phyloP scores from a whole-genome alignment of 2,113 vertebrate species.

The Nasalis larvatus region DNA sequence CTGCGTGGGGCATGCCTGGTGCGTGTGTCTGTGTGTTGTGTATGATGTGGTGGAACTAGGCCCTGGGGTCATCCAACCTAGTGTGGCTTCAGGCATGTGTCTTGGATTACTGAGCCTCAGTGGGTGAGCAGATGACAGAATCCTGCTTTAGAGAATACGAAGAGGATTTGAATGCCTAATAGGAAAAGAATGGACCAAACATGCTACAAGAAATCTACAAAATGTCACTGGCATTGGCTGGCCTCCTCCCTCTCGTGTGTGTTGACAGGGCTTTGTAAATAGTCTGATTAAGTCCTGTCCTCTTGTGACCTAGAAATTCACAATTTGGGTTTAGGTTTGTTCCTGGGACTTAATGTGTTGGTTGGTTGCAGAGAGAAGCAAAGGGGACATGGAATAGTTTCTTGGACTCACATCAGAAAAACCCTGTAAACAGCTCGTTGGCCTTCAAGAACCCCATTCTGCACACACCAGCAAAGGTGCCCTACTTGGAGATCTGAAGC shows the following conservation, averaged over 20 bases:
- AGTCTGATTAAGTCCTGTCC: slow-evolving; percentile 53
- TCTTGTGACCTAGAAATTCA: slow-evolving; percentile 53
- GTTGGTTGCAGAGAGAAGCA: not conserved
- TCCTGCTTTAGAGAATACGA: slow-evolving; percentile 29
- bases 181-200: slow-evolving; percentile 53
- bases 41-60: not conserved
- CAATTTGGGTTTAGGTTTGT: not conserved
- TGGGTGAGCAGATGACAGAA: slow-evolving; percentile 50
- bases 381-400: not conserved
- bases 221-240: slow-evolving; percentile 56
- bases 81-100: slow-evolving; percentile 57
- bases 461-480: not conserved
- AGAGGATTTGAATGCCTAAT: slow-evolving; percentile 73
- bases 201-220: slow-evolving; percentile 7
- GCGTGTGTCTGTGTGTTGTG: not conserved
- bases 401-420: slow-evolving; percentile 18
- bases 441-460: not conserved
- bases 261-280: slow-evolving; percentile 63
- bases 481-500: not conserved
- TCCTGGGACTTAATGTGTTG: not conserved
- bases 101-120: slow-evolving; percentile 58
- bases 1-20: not conserved
- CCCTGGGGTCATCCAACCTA: slow-evolving; percentile 14
- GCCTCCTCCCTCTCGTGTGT: slow-evolving; percentile 45
- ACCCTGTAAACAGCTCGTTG: not conserved